Base-by-base conservation (phyloP, 2,888 invertebrate species). In the Luffia ferchaultella region DNA sequence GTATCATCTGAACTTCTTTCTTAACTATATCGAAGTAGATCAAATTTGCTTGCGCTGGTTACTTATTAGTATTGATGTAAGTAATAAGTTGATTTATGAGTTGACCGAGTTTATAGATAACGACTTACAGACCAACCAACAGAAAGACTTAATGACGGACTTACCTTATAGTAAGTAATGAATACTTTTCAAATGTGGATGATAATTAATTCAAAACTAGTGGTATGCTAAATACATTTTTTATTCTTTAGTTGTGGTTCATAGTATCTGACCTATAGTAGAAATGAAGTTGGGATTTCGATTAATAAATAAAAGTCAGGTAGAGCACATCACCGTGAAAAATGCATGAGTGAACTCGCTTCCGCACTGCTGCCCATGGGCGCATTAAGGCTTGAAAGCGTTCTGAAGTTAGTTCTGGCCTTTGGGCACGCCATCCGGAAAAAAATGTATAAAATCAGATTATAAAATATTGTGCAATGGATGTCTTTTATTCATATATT, bases 271-370 rank as follows among this genome's bases (percentile, higher is more conserved):
- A 30, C 30, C 12, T 30, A 12, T 30, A 30, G 30, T 12, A 30
- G 30, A 30, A 30, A 30, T 12, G 18, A 47, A 40, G 40, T 40
- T 47, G 18, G 17, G 18, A 18, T 49, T 49, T 49, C 43, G 20
- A 20, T 43, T 49, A 30, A 30, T 30, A 30, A 30, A 30, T 30
- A 40, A 43, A 49, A 49, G 60, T 59, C 56, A 57, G 59, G 51
- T 61, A 57, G 55, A 51, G 63, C 59, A 64, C 66, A 63, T 64
- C 63, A 62, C 62, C 61, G 68, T 73, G 73, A 71, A 74, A 74
- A 72, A 73, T 76, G 68, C 67, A 75, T 66, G 72, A 74, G 64
- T 64, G 66, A 65, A 64, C 48, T 16, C 42, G 49, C 40, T 49
- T 30, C 30, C 30, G 40, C 49, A 49, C 42, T 43, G 42, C 19